Evolutionary conservation across 37 sponge, comb jelly and placozoan genomes (phyloP).

Genomic region (Dysidea cf. avara): DNA sequence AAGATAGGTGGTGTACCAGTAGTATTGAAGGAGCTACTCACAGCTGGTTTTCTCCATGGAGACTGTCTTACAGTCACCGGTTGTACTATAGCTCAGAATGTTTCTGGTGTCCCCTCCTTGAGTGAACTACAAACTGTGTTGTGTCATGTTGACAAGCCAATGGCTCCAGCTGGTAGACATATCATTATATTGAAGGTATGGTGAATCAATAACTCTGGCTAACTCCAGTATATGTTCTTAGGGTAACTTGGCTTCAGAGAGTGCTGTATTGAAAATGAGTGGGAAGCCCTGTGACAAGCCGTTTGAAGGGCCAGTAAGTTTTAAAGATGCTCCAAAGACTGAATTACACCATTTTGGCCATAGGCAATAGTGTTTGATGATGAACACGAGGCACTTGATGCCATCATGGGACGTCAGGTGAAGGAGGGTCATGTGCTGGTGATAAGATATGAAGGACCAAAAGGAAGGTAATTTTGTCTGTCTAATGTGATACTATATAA

Average conservation of each 20-base stretch:
- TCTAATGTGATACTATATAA: no score
- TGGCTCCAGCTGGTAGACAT: slow-evolving; percentile 55
- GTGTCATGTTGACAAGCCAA: slow-evolving; percentile 34
- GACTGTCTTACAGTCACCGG: slow-evolving; percentile 80
- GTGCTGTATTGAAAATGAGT: slow-evolving; percentile 78
- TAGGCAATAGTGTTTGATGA: slow-evolving; percentile 79
- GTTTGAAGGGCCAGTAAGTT: slow-evolving; percentile 65
- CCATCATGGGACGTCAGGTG: slow-evolving; percentile 59
- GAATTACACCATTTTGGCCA: not conserved
- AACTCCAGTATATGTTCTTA: not conserved
- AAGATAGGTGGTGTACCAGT: slow-evolving; percentile 71
- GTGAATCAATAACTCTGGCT: not conserved
- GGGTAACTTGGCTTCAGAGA: slow-evolving; percentile 51
- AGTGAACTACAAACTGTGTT: slow-evolving; percentile 48
- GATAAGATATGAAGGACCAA: slow-evolving; percentile 75
- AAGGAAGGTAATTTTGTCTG: slow-evolving; percentile 81
- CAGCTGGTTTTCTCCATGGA: slow-evolving; percentile 48
- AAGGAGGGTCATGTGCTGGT: slow-evolving; percentile 68
- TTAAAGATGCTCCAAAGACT: not conserved
- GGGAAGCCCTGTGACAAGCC: slow-evolving; percentile 64
- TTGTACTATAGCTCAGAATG: slow-evolving; percentile 62
- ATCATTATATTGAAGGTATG: slow-evolving; percentile 54
- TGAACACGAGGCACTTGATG: slow-evolving; percentile 54
- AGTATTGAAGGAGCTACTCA: slow-evolving; percentile 69
- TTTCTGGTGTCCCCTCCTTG: slow-evolving; percentile 13